phyloP scores from a whole-genome alignment of 2,888 invertebrate species.

The Zhengitettix transpicula region DNA sequence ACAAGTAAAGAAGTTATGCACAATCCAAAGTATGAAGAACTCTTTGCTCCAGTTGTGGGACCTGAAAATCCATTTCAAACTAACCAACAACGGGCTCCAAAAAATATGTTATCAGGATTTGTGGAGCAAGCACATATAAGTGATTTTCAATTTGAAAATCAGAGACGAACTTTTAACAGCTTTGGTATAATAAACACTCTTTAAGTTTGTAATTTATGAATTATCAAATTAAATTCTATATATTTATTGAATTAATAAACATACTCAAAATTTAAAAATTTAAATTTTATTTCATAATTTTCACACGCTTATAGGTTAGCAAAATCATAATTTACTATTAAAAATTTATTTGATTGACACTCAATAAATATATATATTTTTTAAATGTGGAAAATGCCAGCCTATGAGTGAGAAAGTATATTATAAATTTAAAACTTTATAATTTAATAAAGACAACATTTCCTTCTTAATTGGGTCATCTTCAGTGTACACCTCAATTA shows the following conservation, averaged over 20 bases:
- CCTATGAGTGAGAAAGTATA: too few species aligned
- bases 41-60: slow-evolving; percentile 81
- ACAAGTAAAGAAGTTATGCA: slow-evolving; percentile 65
- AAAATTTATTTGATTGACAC: not conserved
- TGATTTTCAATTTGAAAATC: slow-evolving; percentile 94
- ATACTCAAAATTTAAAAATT: too few species aligned
- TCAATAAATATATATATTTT: not conserved
- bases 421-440: too few species aligned
- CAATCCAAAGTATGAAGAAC: slow-evolving; percentile 88
- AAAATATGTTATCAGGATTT: slow-evolving; percentile 86
- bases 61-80: slow-evolving; percentile 89
- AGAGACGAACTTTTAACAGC: slow-evolving; percentile 83
- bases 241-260: too few species aligned
- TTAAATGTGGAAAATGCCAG: too few species aligned
- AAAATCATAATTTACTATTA: too few species aligned
- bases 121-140: slow-evolving; percentile 91
- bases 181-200: slow-evolving; percentile 38
- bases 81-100: slow-evolving; percentile 67
- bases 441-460: too few species aligned
- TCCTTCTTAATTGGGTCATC: too few species aligned
- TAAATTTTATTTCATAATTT: too few species aligned
- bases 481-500: too few species aligned
- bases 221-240: too few species aligned
- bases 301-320: too few species aligned
- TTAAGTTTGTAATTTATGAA: not conserved